Evolutionary conservation across 2,888 invertebrate genomes (phyloP), one percentile per base, ranked within the genome.

Genomic region (Parnassius orleans): DNA sequence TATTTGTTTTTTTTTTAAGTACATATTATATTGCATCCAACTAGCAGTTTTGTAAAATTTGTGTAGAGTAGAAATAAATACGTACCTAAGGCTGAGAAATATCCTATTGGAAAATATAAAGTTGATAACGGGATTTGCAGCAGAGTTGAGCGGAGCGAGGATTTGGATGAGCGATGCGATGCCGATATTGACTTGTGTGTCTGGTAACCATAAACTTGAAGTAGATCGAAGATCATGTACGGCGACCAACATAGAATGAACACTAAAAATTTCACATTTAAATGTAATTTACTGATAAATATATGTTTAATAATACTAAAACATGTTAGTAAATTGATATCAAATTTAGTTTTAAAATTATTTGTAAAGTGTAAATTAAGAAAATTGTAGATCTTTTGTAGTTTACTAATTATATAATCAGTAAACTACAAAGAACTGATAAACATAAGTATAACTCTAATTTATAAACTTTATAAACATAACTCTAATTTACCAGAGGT

Each of bases 171-270:
- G 96, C 1, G 97, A 96, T 10, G 97, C 96, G 52, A 98, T 94
- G 14, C 97, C 97, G 24, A 95, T 94, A 81, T 95, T 96, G 1
- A 94, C 95, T 78, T 96, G 96, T 0, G 96, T 95, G 71, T 93
- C 89, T 0, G 95, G 95, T 95, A 94, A 19, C 94, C 96, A 84
- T 95, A 98, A 52, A 98, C 97, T 93, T 97, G 97, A 5, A 98
- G 94, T 61, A 98, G 88, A 83, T 98, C 97, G 86, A 97, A 98
- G 61, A 98, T 93, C 83, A 98, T 97, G 89, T 97, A 98, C 0
- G 98, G 98, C 61, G 97, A 97, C 98, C 98, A 98, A 90, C 98
- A 98, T 10, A 98, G 87, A 67, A 98, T 95, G 86, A 98, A 98
- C 46, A 97, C 98, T 97, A 59, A 12, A 44, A 52, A 12, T 61